Percentiles rank a stretch among this genome's conserved stretches.
Evolutionary conservation across 2,888 invertebrate species (phyloP).

Genomic region (Ethmia dodecea): DNA sequence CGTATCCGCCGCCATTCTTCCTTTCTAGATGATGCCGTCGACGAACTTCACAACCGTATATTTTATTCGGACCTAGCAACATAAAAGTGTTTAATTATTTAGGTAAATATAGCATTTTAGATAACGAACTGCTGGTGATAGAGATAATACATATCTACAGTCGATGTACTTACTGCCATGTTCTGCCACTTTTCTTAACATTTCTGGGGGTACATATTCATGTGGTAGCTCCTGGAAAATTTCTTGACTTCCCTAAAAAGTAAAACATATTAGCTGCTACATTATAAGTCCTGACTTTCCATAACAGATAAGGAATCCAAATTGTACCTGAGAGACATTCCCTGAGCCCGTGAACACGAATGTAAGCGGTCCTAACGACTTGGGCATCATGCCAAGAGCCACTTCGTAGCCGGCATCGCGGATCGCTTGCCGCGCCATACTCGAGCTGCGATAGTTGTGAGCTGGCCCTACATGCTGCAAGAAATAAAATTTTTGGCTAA

Average conservation of each 20-base stretch:
- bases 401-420: conserved; percentile 99
- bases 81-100: not conserved
- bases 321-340: conserved; percentile 91
- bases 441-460: conserved; percentile 98
- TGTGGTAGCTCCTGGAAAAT: conserved; percentile 98
- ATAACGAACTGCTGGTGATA: not conserved
- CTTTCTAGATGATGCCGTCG: conserved; percentile 95
- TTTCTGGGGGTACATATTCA: conserved; percentile 97
- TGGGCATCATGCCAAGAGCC: conserved; percentile 96
- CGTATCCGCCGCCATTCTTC: conserved; percentile 94
- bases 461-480: conserved; percentile 96
- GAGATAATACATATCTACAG: not conserved
- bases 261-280: too few species aligned
- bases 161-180: conserved; percentile 88
- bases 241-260: conserved; percentile 86
- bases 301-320: not conserved
- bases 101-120: not conserved
- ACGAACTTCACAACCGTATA: conserved; percentile 97
- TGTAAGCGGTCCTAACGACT: conserved; percentile 97
- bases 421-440: conserved; percentile 98
- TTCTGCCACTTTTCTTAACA: conserved; percentile 95
- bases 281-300: not conserved
- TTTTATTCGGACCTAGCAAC: conserved; percentile 89
- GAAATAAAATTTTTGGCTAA: conserved; percentile 6
- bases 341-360: conserved; percentile 99